These are phyloP conservation scores for Neostethus bicornis DNA, from an alignment of 2,797 vertebrate species.

Conservation along the genomic window DNA sequence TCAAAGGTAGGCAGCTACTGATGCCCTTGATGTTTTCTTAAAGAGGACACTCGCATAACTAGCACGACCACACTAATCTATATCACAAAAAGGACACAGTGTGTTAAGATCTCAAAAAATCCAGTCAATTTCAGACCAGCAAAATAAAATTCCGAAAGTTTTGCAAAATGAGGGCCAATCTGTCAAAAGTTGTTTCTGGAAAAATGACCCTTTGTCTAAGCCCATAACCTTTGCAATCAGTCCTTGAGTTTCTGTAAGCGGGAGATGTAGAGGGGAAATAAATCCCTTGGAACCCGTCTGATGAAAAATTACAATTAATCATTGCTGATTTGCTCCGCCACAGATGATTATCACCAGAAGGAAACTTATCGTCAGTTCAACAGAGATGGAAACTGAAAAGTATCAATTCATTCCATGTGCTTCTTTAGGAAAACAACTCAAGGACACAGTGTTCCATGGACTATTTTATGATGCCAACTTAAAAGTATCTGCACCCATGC, in stretches of 20 bases:
- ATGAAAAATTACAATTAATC: slow-evolving; percentile 74
- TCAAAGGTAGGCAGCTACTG: slow-evolving; percentile 45
- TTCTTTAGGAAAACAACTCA: slow-evolving; percentile 30
- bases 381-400: slow-evolving; percentile 36
- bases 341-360: slow-evolving; percentile 64
- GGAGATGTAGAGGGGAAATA: slow-evolving; percentile 49
- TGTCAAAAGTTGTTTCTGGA: slow-evolving; percentile 44
- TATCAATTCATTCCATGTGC: slow-evolving; percentile 37
- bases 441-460: slow-evolving; percentile 24
- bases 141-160: slow-evolving; percentile 12
- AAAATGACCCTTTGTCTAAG: slow-evolving; percentile 33
- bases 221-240: slow-evolving; percentile 65
- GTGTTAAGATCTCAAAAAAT: slow-evolving; percentile 21
- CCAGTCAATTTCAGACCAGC: slow-evolving; percentile 22
- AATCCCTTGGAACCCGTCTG: slow-evolving; percentile 37
- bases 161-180: slow-evolving; percentile 26
- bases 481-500: slow-evolving; percentile 17
- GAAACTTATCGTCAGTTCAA: slow-evolving; percentile 40
- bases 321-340: slow-evolving; percentile 33
- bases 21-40: slow-evolving; percentile 65
- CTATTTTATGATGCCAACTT: slow-evolving; percentile 1
- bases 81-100: slow-evolving; percentile 31
- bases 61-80: slow-evolving; percentile 28
- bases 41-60: slow-evolving; percentile 54
- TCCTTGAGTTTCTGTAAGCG: slow-evolving; percentile 28